A percentile compares a stretch with the other conserved stretches of the same genome.
Conservation (phyloP, 2,113 vertebrate species). For the Fregetta grallaria region DNA sequence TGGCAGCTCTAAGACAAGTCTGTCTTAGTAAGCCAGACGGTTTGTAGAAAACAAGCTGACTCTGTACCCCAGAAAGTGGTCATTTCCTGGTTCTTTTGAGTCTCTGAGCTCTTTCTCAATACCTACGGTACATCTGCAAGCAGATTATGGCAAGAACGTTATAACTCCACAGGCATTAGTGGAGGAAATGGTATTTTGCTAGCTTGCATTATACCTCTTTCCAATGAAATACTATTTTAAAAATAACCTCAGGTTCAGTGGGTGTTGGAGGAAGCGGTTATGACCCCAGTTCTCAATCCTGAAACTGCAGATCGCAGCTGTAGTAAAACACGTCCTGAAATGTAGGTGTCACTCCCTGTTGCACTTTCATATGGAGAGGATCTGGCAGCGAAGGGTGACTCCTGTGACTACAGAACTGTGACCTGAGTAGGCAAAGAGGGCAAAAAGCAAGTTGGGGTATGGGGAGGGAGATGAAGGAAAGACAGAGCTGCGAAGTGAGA, state of each 20-base stretch:
- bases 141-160: neutral
- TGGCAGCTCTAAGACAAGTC: conserved; percentile 45
- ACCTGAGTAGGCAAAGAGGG: neutral
- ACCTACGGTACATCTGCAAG: conserved; percentile 13
- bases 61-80: conserved; percentile 45
- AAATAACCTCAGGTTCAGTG: neutral
- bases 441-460: neutral
- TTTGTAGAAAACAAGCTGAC: conserved; percentile 49
- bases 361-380: neutral
- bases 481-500: neutral
- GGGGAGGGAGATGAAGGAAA: neutral
- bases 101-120: neutral
- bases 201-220: neutral
- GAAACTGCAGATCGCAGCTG: neutral
- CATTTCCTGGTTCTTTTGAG: conserved; percentile 39
- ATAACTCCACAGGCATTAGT: neutral
- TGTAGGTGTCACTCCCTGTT: fast-evolving
- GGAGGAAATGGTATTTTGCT: neutral
- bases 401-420: neutral
- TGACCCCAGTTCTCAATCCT: neutral
- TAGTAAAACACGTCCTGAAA: neutral
- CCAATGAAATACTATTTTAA: neutral
- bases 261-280: neutral
- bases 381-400: neutral
- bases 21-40: neutral